Percentiles rank a stretch among this genome's conserved stretches.
phyloP scores from a whole-genome alignment of 2,888 invertebrate species.

The Chironomus riparius region DNA sequence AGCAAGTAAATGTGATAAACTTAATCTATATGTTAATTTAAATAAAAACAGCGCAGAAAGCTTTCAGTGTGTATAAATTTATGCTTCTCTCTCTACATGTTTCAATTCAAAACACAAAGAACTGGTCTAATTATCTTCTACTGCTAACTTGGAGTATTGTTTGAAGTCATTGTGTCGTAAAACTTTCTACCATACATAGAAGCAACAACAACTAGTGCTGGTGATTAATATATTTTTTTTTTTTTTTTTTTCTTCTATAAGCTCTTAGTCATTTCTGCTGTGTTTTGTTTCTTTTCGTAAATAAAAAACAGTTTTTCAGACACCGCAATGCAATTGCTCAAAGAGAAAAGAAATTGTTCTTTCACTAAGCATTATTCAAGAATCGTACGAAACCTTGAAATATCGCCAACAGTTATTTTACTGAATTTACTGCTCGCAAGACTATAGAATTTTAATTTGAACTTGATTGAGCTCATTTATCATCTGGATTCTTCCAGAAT shows the following conservation, averaged over 20 bases:
- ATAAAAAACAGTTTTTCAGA: background rate
- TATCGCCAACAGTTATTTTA: background rate
- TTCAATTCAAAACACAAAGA: background rate
- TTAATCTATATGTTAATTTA: too few relatives aligned
- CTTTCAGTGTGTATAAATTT: background rate
- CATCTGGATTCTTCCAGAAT: background rate
- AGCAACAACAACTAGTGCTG: background rate
- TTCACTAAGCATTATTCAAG: background rate
- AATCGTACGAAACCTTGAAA: background rate
- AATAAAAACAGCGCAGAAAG: background rate
- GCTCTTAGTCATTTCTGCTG: background rate
- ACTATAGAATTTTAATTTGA: too few relatives aligned
- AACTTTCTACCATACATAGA: background rate
- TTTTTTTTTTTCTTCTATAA: background rate
- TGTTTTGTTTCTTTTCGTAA: background rate
- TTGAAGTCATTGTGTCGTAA: constrained; percentile 5
- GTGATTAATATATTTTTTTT: background rate
- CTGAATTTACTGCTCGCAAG: too few relatives aligned
- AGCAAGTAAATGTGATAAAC: too few relatives aligned
- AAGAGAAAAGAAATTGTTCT: background rate
- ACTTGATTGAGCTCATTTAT: too few relatives aligned
- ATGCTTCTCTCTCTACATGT: background rate
- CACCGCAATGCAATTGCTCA: background rate
- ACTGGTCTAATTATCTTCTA: constrained; percentile 5
- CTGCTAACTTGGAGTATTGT: background rate